Conservation (phyloP, 2,797 vertebrate species). For the Sebastes itinus region DNA sequence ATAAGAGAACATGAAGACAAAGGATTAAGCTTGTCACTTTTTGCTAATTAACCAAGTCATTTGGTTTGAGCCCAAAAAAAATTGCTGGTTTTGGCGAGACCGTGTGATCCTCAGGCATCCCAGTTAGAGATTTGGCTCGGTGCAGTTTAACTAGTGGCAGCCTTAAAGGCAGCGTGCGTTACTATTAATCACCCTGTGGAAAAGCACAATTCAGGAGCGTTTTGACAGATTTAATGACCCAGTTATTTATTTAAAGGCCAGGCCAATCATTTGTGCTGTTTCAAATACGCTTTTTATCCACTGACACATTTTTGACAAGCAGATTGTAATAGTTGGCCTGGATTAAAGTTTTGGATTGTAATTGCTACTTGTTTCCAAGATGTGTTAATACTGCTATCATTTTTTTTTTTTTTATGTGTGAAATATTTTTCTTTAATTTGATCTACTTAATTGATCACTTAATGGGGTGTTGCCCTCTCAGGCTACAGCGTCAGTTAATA, state of each 20-base stretch:
- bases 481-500: slow-evolving; percentile 9
- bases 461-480: neutral
- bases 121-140: slow-evolving; percentile 43
- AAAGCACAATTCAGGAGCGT: slow-evolving; percentile 48
- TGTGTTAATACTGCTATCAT: neutral
- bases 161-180: slow-evolving; percentile 47
- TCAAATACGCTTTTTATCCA: slow-evolving; percentile 43
- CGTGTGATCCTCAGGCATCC: slow-evolving; percentile 52
- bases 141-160: slow-evolving; percentile 47
- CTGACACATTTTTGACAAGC: slow-evolving; percentile 35
- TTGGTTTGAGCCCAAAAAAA: slow-evolving; percentile 48
- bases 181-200: slow-evolving; percentile 65
- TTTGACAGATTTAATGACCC: slow-evolving; percentile 65
- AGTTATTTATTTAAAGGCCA: slow-evolving; percentile 50
- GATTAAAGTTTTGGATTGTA: slow-evolving; percentile 19
- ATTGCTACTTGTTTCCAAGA: slow-evolving; percentile 17
- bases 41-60: slow-evolving; percentile 70
- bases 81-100: slow-evolving; percentile 47
- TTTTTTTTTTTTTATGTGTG: neutral
- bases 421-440: slow-evolving; percentile 27
- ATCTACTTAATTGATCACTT: slow-evolving; percentile 9
- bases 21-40: slow-evolving; percentile 64
- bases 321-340: slow-evolving; percentile 9
- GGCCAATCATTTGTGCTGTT: slow-evolving; percentile 37
- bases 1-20: slow-evolving; percentile 56